Evolutionary conservation across 1,140 invertebrate species (phyloP).

Genomic region (Planococcus citri): DNA sequence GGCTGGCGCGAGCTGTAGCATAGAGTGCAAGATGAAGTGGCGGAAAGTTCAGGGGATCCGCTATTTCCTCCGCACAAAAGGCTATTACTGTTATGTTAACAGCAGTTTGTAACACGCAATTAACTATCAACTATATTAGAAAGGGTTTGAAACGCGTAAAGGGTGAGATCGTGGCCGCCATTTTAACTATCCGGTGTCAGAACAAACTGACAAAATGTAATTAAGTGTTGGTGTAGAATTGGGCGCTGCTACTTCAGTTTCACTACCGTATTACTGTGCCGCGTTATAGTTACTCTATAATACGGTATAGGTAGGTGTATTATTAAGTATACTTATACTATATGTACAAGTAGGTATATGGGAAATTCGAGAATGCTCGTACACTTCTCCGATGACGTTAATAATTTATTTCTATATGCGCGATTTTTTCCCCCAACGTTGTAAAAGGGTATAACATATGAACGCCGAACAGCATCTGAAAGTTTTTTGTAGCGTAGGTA

Average conservation of each 20-base stretch:
- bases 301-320: too few species aligned
- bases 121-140: conserved; percentile 20
- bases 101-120: conserved; percentile 20
- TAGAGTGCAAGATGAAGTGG: conserved; percentile 17
- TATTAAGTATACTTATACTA: too few species aligned
- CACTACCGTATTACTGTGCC: conserved; percentile 6
- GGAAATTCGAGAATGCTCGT: neutral
- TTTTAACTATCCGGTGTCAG: conserved; percentile 20
- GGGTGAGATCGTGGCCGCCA: conserved; percentile 17
- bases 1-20: too few species aligned
- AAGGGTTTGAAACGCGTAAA: conserved; percentile 18
- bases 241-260: conserved; percentile 15
- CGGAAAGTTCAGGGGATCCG: conserved; percentile 18
- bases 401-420: too few species aligned
- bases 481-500: too few species aligned
- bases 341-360: too few species aligned
- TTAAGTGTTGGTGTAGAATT: conserved; percentile 18
- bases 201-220: conserved; percentile 20
- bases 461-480: too few species aligned
- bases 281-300: neutral
- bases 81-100: conserved; percentile 20
- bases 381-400: neutral
- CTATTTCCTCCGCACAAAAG: conserved; percentile 19
- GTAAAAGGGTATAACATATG: too few species aligned
- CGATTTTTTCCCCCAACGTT: too few species aligned